phyloP scores from a whole-genome alignment of 2,888 invertebrate species.

The Trichacis sp. region DNA sequence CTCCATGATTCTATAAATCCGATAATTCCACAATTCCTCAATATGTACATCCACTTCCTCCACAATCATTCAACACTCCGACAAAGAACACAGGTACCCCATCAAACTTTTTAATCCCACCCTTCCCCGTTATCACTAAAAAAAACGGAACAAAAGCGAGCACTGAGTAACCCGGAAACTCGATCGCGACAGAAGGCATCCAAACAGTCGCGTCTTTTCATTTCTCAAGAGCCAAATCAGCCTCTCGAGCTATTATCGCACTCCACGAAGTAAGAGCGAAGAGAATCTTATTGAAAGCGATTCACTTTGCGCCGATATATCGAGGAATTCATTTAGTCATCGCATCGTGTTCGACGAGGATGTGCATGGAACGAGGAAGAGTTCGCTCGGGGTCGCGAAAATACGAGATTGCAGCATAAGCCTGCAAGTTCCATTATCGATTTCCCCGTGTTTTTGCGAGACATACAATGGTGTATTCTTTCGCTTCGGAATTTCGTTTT shows the following conservation, averaged over 20 bases:
- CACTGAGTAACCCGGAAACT: conserved; percentile 1
- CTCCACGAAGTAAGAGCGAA: conserved; percentile 16
- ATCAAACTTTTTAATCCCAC: too few species aligned
- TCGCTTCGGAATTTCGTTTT: conserved; percentile 24
- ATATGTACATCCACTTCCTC: too few species aligned
- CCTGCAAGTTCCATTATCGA: conserved; percentile 41
- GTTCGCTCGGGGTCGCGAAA: conserved; percentile 21
- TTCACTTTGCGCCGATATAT: conserved; percentile 18
- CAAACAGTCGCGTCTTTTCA: conserved; percentile 3
- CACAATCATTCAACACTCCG: too few species aligned
- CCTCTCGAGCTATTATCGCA: conserved; percentile 13
- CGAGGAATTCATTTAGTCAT: conserved; percentile 29
- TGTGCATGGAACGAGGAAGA: conserved; percentile 6
- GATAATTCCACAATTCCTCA: too few species aligned
- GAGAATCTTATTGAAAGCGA: conserved; percentile 25
- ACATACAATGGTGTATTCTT: conserved; percentile 32
- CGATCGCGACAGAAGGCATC: conserved; percentile 1
- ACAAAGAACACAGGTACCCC: too few species aligned
- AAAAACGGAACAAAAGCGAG: not conserved
- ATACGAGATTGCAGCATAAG: conserved; percentile 43
- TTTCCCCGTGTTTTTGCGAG: conserved; percentile 39
- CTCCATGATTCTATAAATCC: too few species aligned
- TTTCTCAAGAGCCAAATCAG: not conserved
- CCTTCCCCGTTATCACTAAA: too few species aligned
- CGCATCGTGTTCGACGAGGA: conserved; percentile 31